Conservation (phyloP, 1,140 invertebrate species). For the Drosophila eugracilis region DNA sequence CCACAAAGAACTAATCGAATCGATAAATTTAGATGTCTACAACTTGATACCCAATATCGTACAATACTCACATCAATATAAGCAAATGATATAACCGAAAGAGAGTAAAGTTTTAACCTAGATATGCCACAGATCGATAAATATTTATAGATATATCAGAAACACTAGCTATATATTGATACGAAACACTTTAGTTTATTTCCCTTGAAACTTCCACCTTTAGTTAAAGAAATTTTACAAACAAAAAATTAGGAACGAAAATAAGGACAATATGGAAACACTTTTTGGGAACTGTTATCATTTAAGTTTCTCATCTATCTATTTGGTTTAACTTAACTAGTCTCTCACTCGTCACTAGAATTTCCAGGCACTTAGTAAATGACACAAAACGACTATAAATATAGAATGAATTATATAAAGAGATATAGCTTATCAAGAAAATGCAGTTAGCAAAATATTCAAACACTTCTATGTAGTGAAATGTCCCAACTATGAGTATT, state of each 20-base stretch:
- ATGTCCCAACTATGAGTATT: conserved; percentile 62
- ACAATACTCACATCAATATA: conserved; percentile 36
- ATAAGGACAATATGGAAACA: conserved; percentile 61
- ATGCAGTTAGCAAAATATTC: conserved; percentile 62
- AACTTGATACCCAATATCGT: conserved; percentile 42
- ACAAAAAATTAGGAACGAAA: conserved; percentile 43
- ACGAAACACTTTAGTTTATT: conserved; percentile 5
- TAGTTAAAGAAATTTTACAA: conserved; percentile 39
- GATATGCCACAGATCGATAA: conserved; percentile 22
- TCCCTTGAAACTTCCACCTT: conserved; percentile 11
- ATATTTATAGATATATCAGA: conserved; percentile 22
- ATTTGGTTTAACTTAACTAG: conserved; percentile 13
- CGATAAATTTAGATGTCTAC: conserved; percentile 62
- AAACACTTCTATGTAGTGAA: conserved; percentile 55
- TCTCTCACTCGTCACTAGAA: conserved; percentile 41
- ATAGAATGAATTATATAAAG: conserved; percentile 41
- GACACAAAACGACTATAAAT: conserved; percentile 26
- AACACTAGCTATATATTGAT: conserved; percentile 18
- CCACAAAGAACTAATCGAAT: conserved; percentile 51
- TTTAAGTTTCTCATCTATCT: conserved; percentile 25
- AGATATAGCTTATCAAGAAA: conserved; percentile 37
- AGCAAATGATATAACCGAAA: conserved; percentile 23
- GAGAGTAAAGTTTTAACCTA: conserved; percentile 29
- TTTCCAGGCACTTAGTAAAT: conserved; percentile 34
- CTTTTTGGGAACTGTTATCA: conserved; percentile 28